Evolutionary conservation across 1,140 invertebrate species (phyloP), one percentile per base, ranked within the genome.

Genomic region (Cydia strobilella): DNA sequence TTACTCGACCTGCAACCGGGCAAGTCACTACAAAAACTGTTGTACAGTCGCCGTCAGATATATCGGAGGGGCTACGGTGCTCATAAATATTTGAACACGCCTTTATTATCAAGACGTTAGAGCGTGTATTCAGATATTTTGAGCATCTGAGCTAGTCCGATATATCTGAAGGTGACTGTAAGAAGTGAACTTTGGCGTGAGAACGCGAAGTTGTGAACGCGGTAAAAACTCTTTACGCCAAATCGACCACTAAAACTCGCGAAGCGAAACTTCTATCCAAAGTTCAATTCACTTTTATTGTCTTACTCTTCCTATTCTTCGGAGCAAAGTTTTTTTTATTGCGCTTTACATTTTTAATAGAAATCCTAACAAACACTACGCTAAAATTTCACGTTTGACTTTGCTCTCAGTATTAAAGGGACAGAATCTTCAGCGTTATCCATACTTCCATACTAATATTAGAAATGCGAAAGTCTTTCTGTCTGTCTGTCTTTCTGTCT

Each of bases 201-300:
- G 25, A 25, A 25, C 25, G 25, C 81, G 80, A 90, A 90, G 83
- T 90, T 89, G 86, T 88, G 85, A 87, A 85, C 84, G 87, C 86
- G 88, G 88, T 90, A 91, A 89, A 89, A 91, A 91, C 90, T 91
- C 87, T 87, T 91, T 90, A 90, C 88, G 84, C 78, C 85, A 90
- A 90, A 91, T 90, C 88, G 90, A 80, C 87, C 84, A 89, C 87
- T 90, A 91, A 91, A 91, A 91, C 88, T 90, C 84, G 83, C 87
- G 86, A 89, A 90, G 90, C 87, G 89, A 90, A 90, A 91, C 90
- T 91, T 91, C 90, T 91, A 91, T 91, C 87, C 82, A 86, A 31
- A 89, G 82, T 91, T 90, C 89, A 91, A 91, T 91, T 91, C 90
- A 90, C 87, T 90, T 90, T 90, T 91, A 91, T 90, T 90, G 90